A percentile compares a stretch with the other conserved stretches of the same genome.
Conservation (phyloP, 2,113 vertebrate species). For the Saccopteryx leptura region DNA sequence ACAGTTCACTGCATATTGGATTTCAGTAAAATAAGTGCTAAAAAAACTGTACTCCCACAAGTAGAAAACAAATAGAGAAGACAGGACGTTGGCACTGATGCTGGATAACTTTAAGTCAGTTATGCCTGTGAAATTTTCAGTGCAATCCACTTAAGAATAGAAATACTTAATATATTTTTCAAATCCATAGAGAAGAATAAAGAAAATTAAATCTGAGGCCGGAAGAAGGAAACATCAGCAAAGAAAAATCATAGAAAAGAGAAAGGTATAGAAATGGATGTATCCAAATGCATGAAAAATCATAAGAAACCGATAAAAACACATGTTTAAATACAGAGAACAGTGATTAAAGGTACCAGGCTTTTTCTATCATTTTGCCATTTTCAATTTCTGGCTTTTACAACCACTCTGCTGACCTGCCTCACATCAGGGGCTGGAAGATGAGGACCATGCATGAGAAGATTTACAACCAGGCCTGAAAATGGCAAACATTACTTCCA, state of each 20-base stretch:
- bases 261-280: background rate
- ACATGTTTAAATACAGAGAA: constrained; percentile 21
- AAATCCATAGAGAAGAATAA: background rate
- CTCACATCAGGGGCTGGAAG: background rate
- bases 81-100: background rate
- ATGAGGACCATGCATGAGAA: background rate
- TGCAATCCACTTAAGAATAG: background rate
- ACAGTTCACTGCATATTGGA: background rate
- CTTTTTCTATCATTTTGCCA: background rate
- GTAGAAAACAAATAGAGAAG: constrained; percentile 12
- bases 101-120: background rate
- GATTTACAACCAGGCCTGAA: background rate
- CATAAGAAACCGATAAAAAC: background rate
- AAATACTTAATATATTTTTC: background rate
- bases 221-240: background rate
- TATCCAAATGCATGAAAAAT: background rate
- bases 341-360: background rate
- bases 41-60: background rate
- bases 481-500: background rate
- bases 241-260: constrained; percentile 9
- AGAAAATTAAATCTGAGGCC: background rate
- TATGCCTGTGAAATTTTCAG: background rate
- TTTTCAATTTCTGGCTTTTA: background rate
- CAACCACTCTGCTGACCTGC: background rate
- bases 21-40: background rate